These are phyloP conservation scores for Pogonomyrmex californicus DNA, from an alignment of 1,140 invertebrate species.

Conservation along the genomic window DNA sequence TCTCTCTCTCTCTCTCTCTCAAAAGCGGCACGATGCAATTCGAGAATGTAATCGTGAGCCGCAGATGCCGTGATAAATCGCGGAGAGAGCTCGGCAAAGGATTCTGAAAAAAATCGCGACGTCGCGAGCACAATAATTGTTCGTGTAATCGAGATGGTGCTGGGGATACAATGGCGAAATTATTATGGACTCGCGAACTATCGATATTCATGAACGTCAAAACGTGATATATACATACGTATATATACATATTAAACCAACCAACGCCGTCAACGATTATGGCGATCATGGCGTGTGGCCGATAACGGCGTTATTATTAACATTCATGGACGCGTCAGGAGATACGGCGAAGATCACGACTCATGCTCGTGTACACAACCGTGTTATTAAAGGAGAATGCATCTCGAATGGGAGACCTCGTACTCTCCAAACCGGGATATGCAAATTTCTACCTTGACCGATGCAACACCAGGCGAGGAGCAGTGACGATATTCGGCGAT, in stretches of 20 bases:
- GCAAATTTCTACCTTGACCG: slow-evolving; percentile 43
- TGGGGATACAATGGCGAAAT: background rate
- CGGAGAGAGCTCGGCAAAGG: background rate
- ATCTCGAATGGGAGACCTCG: background rate
- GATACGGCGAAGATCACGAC: slow-evolving; percentile 19
- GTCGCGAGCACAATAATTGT: background rate
- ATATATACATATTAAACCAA: background rate
- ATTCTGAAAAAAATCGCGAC: background rate
- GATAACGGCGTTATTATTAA: slow-evolving; percentile 51
- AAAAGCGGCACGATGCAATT: background rate
- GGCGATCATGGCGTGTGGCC: background rate
- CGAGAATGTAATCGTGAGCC: background rate
- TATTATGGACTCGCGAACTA: background rate
- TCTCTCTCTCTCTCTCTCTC: background rate
- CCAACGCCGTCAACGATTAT: background rate
- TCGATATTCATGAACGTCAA: slow-evolving; percentile 28
- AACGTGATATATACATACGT: background rate
- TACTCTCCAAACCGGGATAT: slow-evolving; percentile 29
- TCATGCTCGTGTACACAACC: background rate
- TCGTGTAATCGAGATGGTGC: background rate
- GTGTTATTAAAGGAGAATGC: slow-evolving; percentile 27
- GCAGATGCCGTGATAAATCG: background rate
- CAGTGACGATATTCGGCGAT: slow-evolving; percentile 23
- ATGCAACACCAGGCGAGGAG: background rate
- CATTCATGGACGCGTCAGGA: background rate